These are phyloP conservation scores for Penelope pileata DNA, from an alignment of 2,113 vertebrate species.

Conservation along the genomic window DNA sequence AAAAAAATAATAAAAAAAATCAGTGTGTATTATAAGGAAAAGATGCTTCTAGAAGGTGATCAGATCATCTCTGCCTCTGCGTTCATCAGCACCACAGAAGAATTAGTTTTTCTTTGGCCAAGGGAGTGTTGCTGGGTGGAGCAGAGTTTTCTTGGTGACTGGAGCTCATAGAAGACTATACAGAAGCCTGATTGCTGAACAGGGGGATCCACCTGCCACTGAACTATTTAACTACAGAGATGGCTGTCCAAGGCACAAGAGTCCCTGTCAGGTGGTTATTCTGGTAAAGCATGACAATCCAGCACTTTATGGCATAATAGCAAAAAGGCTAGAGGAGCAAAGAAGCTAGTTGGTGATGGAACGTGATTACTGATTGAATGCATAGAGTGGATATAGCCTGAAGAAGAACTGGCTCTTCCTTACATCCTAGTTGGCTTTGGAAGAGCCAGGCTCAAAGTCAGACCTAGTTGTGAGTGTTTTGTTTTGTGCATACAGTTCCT, in stretches of 20 bases:
- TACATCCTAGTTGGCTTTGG: not conserved
- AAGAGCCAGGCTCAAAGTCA: not conserved
- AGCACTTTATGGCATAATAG: rapidly evolving
- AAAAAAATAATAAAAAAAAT: not conserved
- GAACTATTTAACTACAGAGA: not conserved
- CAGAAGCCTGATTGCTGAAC: not conserved
- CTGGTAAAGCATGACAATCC: not conserved
- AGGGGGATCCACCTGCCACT: not conserved
- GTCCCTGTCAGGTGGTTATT: not conserved
- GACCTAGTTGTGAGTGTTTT: not conserved
- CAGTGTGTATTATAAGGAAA: not conserved
- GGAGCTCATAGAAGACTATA: not conserved
- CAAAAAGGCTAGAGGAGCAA: not conserved
- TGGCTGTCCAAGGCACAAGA: not conserved
- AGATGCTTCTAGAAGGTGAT: not conserved
- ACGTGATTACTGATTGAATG: not conserved
- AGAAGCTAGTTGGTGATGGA: not conserved
- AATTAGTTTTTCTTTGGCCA: not conserved
- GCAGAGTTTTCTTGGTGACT: not conserved
- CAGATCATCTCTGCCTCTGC: not conserved
- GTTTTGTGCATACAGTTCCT: not conserved
- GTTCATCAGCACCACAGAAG: not conserved
- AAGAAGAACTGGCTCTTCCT: not conserved
- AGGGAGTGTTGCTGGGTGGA: not conserved
- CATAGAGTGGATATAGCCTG: not conserved